Evolutionary conservation across 2,797 vertebrate species (phyloP), one percentile per base, ranked within the genome.

Genomic region (Lacerta agilis): DNA sequence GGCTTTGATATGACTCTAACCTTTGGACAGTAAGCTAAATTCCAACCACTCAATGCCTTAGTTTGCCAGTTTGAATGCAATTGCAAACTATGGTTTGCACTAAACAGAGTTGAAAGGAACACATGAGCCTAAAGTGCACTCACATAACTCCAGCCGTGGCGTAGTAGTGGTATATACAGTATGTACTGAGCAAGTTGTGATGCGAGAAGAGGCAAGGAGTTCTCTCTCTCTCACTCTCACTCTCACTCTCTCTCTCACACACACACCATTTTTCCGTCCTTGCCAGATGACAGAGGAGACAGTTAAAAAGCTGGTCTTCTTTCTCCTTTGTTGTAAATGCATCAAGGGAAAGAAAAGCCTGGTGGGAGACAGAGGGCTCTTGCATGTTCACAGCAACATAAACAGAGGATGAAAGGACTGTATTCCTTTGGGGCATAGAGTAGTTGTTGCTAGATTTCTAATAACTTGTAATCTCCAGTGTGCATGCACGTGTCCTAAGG

Each of bases 401-500:
- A 66, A 76, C 80, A 66, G 72, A 45, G 58, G 41, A 82, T 87
- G 58, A 87, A 82, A 66, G 73, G n/a, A 72, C 61, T 80, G 13
- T 33, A 25, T 75, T 61, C 71, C 71, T 75, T 66, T 43, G 58
- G 55, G 79, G 36, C 49, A 61, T n/a, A 72, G 67, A 33, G 55
- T 69, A 81, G 36, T 87, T 71, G 58, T 75, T 75, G 55, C 79
- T 87, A 64, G 29, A 75, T 82, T 82, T 82, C 55, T 76, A 86
- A 87, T 55, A 66, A 66, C 43, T 45, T 82, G 86, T 45, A 71
- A 66, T 82, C 79, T 76, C 61, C 43, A 49, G 29, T 64, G 29
- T 38, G 36, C 5, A 64, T 73, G 27, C 38, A 43, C 23, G 61
- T 43, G 69, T 43, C 38, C 55, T 75, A 72, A 64, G 38, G 20